phyloP scores from a whole-genome alignment of 2,888 invertebrate species.

The Yponomeuta malinellus region DNA sequence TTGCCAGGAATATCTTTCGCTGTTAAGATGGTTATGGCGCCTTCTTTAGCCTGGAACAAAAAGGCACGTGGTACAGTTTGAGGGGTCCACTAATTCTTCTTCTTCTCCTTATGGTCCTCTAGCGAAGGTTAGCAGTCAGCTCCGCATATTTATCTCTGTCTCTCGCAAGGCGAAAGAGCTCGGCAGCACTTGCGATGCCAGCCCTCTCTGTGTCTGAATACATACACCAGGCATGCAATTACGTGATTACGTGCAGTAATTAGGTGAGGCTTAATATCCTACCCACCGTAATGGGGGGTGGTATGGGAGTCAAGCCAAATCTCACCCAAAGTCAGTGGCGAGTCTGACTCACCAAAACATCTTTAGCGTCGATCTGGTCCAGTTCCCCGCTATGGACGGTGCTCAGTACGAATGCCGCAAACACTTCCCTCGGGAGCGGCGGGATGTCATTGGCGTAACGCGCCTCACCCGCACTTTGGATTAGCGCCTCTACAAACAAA shows the following conservation, averaged over 20 bases:
- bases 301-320: too few relatives aligned
- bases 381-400: slow-evolving; percentile 75
- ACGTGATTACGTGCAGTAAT: too few relatives aligned
- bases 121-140: too few relatives aligned
- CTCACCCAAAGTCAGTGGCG: neutral
- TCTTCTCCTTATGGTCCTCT: too few relatives aligned
- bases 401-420: slow-evolving; percentile 77
- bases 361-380: slow-evolving; percentile 71
- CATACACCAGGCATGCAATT: too few relatives aligned
- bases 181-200: too few relatives aligned
- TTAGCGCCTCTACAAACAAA: slow-evolving; percentile 29
- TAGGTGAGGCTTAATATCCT: too few relatives aligned
- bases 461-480: slow-evolving; percentile 81
- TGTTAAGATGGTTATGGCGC: slow-evolving; percentile 78
- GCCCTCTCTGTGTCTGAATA: too few relatives aligned
- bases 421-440: slow-evolving; percentile 74
- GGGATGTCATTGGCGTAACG: slow-evolving; percentile 80
- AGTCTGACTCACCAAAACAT: slow-evolving; percentile 72
- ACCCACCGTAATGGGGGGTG: too few relatives aligned
- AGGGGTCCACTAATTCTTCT: too few relatives aligned
- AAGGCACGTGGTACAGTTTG: neutral
- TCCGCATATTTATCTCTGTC: too few relatives aligned
- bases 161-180: too few relatives aligned
- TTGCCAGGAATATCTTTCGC: slow-evolving; percentile 82
- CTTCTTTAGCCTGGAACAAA: slow-evolving; percentile 71